A percentile compares a stretch with the other conserved stretches of the same genome.
phyloP scores from a whole-genome alignment of 1,140 invertebrate genomes.

The Dendrolimus punctatus region DNA sequence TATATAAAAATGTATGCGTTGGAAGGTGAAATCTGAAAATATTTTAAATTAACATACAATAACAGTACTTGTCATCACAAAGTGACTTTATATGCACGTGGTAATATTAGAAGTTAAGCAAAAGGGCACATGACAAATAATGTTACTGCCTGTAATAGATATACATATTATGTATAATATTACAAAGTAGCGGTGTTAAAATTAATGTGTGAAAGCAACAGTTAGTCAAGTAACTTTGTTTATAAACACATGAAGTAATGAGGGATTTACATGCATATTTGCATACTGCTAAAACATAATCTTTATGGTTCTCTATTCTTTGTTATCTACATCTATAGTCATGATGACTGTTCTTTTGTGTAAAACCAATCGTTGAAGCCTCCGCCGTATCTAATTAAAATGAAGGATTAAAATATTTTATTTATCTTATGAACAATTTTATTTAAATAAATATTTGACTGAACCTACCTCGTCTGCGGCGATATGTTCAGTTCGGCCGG shows the following conservation, averaged over 20 bases:
- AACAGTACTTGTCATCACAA: too few species aligned
- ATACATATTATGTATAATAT: slow-evolving; percentile 11
- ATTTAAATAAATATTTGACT: slow-evolving; percentile 37
- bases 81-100: not conserved
- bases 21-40: too few species aligned
- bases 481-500: slow-evolving; percentile 57
- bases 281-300: slow-evolving; percentile 46
- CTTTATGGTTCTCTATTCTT: slow-evolving; percentile 36
- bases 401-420: slow-evolving; percentile 47
- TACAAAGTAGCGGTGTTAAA: slow-evolving; percentile 35
- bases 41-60: too few species aligned
- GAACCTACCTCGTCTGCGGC: slow-evolving; percentile 64
- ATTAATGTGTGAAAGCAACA: slow-evolving; percentile 46
- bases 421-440: slow-evolving; percentile 24
- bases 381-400: slow-evolving; percentile 59
- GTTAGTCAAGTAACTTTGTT: slow-evolving; percentile 69
- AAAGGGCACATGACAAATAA: slow-evolving; percentile 20
- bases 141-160: slow-evolving; percentile 41
- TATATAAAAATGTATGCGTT: too few species aligned
- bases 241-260: slow-evolving; percentile 70
- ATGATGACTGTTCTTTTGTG: slow-evolving; percentile 64
- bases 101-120: slow-evolving; percentile 7
- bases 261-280: slow-evolving; percentile 58
- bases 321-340: slow-evolving; percentile 61
- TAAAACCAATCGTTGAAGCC: slow-evolving; percentile 39